Evolutionary conservation across 2,797 vertebrate species (phyloP).

Genomic region (Fistularia tabacaria): DNA sequence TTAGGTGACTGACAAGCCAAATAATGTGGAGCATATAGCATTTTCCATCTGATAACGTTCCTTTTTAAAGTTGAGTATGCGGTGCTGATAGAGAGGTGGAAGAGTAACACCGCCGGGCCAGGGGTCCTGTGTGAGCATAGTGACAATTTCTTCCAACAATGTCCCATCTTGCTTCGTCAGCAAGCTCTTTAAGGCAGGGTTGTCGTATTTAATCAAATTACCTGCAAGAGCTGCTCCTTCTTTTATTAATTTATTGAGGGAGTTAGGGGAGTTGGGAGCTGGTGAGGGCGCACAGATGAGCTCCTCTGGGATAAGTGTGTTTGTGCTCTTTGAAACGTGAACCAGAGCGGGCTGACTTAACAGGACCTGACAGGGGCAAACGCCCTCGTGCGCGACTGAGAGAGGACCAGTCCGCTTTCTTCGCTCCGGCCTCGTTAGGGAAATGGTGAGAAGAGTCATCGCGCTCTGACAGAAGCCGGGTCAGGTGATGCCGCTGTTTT

Average conservation of each 20-base stretch:
- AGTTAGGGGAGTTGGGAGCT: conserved; percentile 14
- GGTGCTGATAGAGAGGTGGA: conserved; percentile 35
- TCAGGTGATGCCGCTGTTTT: neutral
- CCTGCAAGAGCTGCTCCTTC: conserved; percentile 62
- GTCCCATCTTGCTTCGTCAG: conserved; percentile 70
- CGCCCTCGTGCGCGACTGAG: conserved; percentile 47
- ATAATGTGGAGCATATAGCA: conserved; percentile 53
- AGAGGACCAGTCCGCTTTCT: conserved; percentile 64
- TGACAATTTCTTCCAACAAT: conserved; percentile 70
- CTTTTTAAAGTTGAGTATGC: conserved; percentile 55
- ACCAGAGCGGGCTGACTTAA: conserved; percentile 66
- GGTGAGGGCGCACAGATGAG: conserved; percentile 51
- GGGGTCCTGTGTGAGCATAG: conserved; percentile 59
- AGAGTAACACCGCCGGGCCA: conserved; percentile 21
- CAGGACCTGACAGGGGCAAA: conserved; percentile 69
- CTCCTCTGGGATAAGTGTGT: conserved; percentile 63
- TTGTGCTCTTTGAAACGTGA: conserved; percentile 63
- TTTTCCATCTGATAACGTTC: conserved; percentile 58
- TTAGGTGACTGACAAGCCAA: conserved; percentile 62
- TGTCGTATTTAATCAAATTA: conserved; percentile 79
- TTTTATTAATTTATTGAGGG: conserved; percentile 73
- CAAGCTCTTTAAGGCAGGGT: conserved; percentile 67
- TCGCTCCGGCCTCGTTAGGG: conserved; percentile 61
- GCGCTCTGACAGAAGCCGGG: neutral
- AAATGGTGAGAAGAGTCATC: conserved; percentile 60